Conservation (phyloP, 1,140 invertebrate genomes). For the Drosophila melanica region DNA sequence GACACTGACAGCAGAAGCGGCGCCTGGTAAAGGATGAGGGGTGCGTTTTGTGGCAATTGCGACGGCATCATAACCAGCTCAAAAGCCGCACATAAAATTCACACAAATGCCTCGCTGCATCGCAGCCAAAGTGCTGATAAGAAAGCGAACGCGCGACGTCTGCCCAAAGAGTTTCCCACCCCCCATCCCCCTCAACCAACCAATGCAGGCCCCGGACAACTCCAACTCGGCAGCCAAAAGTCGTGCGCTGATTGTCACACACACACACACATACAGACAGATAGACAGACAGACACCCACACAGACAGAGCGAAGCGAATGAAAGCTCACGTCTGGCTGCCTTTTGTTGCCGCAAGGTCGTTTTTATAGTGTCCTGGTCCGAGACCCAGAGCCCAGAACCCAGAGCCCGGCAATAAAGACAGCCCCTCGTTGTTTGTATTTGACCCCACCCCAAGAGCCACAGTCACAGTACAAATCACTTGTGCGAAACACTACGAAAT, state of each 20-base stretch:
- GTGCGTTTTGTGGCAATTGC: conserved; percentile 46
- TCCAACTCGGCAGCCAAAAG: conserved; percentile 45
- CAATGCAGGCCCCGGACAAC: conserved; percentile 13
- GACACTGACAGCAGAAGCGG: conserved; percentile 21
- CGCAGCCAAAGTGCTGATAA: conserved; percentile 76
- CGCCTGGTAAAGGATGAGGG: background rate
- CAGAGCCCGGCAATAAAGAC: conserved; percentile 42
- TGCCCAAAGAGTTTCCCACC: conserved; percentile 22
- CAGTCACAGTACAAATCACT: conserved; percentile 64
- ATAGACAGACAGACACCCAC: conserved; percentile 22
- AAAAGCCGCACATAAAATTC: conserved; percentile 80
- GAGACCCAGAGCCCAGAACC: conserved; percentile 4
- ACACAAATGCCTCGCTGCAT: conserved; percentile 77
- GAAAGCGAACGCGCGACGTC: conserved; percentile 57
- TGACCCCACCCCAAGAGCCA: conserved; percentile 58
- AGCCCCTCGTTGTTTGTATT: conserved; percentile 63
- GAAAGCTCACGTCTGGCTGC: conserved; percentile 47
- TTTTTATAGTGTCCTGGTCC: conserved; percentile 70
- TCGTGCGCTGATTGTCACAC: conserved; percentile 58
- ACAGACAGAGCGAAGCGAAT: conserved; percentile 13
- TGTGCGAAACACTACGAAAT: conserved; percentile 66
- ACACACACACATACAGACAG: conserved; percentile 30
- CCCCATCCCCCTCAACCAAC: background rate
- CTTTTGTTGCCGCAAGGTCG: conserved; percentile 79
- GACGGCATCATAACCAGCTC: conserved; percentile 74